Percentiles rank a stretch among this genome's conserved stretches.
Evolutionary conservation across 2,888 invertebrate genomes (phyloP).

Genomic region (Apamea epomidion): DNA sequence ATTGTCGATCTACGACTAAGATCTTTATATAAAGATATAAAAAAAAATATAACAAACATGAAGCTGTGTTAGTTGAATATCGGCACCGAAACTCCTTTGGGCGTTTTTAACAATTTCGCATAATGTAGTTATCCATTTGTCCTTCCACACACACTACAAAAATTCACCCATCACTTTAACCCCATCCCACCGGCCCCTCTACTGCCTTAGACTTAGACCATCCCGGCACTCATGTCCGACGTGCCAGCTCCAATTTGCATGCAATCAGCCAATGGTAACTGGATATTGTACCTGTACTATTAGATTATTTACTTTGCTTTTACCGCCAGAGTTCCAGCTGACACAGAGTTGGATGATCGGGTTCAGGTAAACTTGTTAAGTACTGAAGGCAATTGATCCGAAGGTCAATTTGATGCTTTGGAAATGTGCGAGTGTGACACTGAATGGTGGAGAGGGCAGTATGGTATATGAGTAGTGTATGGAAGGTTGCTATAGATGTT

Average conservation of each 20-base stretch:
- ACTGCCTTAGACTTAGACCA: slow-evolving; percentile 60
- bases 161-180: background rate
- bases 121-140: no score
- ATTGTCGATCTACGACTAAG: no score
- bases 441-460: no score
- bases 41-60: no score
- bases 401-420: background rate
- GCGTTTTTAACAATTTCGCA: no score
- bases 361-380: slow-evolving; percentile 34
- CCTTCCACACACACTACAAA: background rate
- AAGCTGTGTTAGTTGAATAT: background rate
- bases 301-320: slow-evolving; percentile 64
- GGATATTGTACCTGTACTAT: slow-evolving; percentile 69
- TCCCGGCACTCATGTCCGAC: slow-evolving; percentile 64
- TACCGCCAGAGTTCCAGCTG: slow-evolving; percentile 2
- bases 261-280: slow-evolving; percentile 66
- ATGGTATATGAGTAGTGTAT: no score
- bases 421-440: slow-evolving; percentile 10
- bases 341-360: slow-evolving; percentile 26
- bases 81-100: background rate
- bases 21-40: no score
- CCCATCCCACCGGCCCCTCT: background rate
- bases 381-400: slow-evolving; percentile 19
- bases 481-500: no score
- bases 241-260: slow-evolving; percentile 70